A percentile compares a stretch with the other conserved stretches of the same genome.
phyloP scores from a whole-genome alignment of 2,113 vertebrate species.

The Festucalex cinctus region DNA sequence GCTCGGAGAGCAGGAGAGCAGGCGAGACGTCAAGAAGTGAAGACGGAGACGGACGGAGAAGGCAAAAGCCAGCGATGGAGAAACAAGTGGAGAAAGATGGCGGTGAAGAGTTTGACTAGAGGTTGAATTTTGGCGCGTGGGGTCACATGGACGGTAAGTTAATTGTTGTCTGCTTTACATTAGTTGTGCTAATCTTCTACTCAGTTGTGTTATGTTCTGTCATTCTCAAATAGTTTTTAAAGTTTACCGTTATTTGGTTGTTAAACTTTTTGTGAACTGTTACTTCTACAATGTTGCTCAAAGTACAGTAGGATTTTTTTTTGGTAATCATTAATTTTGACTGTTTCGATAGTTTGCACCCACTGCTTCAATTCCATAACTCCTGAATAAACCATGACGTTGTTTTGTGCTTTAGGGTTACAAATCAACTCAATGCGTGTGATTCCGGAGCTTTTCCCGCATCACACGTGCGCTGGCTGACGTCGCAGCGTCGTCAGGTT shows the following conservation, averaged over 20 bases:
- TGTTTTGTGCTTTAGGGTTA: constrained; percentile 34
- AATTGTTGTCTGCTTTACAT: background rate
- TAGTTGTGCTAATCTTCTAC: background rate
- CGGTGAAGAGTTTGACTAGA: constrained; percentile 28
- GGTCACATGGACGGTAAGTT: constrained; percentile 54
- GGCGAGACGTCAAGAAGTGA: constrained; percentile 57
- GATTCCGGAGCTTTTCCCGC: constrained; percentile 16
- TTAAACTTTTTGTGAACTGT: background rate
- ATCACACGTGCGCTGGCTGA: constrained; percentile 31
- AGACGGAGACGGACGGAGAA: constrained; percentile 43
- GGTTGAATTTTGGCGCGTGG: constrained; percentile 28
- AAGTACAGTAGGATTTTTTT: background rate
- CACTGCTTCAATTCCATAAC: constrained; percentile 4
- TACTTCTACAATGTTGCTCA: background rate
- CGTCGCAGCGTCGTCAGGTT: constrained; percentile 34
- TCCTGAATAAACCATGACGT: constrained; percentile 42
- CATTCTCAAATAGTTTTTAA: background rate
- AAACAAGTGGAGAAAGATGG: background rate
- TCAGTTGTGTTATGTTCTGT: background rate
- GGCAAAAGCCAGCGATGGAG: constrained; percentile 19
- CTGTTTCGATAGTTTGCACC: constrained; percentile 9
- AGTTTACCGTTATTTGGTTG: background rate
- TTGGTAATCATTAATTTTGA: constrained; percentile 1
- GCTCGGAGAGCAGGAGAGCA: constrained; percentile 57
- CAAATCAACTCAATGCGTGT: constrained; percentile 28